Conservation (phyloP, 2,113 vertebrate genomes). For the Taxidea taxus region DNA sequence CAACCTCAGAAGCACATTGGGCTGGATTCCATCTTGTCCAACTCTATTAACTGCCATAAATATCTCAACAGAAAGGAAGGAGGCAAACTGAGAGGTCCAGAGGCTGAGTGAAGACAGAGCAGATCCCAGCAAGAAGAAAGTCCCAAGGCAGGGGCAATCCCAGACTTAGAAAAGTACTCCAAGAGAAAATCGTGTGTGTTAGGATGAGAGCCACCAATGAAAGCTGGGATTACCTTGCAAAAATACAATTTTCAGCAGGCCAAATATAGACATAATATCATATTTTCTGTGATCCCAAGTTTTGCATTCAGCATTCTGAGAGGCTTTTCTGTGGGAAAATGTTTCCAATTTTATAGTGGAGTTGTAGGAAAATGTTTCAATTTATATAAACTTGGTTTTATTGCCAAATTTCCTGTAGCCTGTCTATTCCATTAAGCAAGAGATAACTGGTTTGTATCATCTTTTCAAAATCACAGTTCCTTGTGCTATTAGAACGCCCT, state of each 20-base stretch:
- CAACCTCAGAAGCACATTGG: not conserved
- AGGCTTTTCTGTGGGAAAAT: constrained; percentile 15
- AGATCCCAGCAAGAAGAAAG: not conserved
- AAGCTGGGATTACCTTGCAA: not conserved
- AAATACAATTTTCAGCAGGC: not conserved
- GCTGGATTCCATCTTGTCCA: not conserved
- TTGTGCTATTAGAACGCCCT: not conserved
- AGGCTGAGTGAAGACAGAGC: not conserved
- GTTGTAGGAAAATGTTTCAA: constrained; percentile 36
- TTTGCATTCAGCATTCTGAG: constrained; percentile 18
- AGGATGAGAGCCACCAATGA: not conserved
- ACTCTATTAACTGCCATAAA: not conserved
- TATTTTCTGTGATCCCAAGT: not conserved
- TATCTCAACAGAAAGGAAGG: constrained; percentile 12
- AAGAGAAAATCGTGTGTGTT: not conserved
- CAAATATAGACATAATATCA: not conserved
- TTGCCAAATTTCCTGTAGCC: constrained; percentile 34
- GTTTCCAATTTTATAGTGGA: constrained; percentile 31
- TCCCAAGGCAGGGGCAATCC: not conserved
- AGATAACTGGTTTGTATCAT: not conserved
- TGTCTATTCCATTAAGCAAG: constrained; percentile 11
- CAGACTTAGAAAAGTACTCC: not conserved
- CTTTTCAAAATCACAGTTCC: constrained; percentile 5
- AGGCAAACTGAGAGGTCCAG: not conserved
- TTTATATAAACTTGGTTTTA: constrained; percentile 54